Evolutionary conservation across 2,888 invertebrate species (phyloP).

Genomic region (Saturnia pavonia): DNA sequence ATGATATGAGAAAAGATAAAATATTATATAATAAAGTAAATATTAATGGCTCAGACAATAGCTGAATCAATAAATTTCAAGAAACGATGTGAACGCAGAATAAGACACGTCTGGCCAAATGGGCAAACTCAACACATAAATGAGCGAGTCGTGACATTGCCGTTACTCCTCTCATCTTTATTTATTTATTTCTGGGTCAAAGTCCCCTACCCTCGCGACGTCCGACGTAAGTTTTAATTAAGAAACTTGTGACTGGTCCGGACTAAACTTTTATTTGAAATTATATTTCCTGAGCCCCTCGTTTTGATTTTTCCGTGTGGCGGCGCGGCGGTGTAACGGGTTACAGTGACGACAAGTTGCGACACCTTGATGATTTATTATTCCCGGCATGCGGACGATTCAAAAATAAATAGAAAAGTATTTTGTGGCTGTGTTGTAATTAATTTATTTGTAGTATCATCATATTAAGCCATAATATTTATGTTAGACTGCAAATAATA

Average conservation of each 20-base stretch:
- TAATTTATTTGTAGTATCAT: slow-evolving; percentile 6
- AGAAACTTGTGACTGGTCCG: slow-evolving; percentile 80
- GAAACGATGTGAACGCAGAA: slow-evolving; percentile 43
- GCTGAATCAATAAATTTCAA: slow-evolving; percentile 27
- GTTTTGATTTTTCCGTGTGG: slow-evolving; percentile 67
- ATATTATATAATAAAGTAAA: not conserved
- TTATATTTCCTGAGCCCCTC: slow-evolving; percentile 77
- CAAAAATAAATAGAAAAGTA: slow-evolving; percentile 54
- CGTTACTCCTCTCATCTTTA: slow-evolving; percentile 63
- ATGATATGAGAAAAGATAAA: not conserved
- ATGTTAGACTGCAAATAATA: not conserved
- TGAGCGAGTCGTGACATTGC: slow-evolving; percentile 72
- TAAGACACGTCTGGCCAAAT: slow-evolving; percentile 69
- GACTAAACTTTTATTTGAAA: slow-evolving; percentile 79
- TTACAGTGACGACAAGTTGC: slow-evolving; percentile 66
- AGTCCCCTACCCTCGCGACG: slow-evolving; percentile 71
- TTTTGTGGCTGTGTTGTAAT: slow-evolving; percentile 47
- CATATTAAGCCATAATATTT: not conserved
- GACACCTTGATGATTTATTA: slow-evolving; percentile 74
- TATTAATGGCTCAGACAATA: not conserved
- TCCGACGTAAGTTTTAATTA: slow-evolving; percentile 82
- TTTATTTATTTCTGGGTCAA: slow-evolving; percentile 81
- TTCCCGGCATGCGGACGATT: slow-evolving; percentile 45
- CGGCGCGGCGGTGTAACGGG: slow-evolving; percentile 62
- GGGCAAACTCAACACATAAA: slow-evolving; percentile 78